Evolutionary conservation across 2,888 invertebrate genomes (phyloP), one percentile per base, ranked within the genome.

Genomic region (Venusia cambrica): DNA sequence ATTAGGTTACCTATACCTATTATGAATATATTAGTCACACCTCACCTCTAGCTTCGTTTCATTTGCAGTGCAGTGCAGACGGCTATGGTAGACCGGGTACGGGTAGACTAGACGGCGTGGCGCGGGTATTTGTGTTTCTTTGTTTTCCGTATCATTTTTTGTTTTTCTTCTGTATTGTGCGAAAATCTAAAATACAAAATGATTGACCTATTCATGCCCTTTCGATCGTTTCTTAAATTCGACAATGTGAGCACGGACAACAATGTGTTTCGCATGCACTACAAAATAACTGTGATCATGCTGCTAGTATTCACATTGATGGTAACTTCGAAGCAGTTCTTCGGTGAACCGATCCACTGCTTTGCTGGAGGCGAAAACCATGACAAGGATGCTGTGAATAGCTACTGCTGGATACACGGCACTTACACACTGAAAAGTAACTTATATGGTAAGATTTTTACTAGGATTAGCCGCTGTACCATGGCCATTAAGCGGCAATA

Each of bases 321-420:
- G 54, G 90, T 96, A 21, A 93, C 94, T 10, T 92, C 94, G 5
- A 93, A 93, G 58, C 94, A 96, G 70, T 95, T 94, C 76, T 94
- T 95, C 55, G 95, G 95, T 0, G 94, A 95, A 54, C 95, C 95
- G 0, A 94, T 96, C 29, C 90, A 92, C 55, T 96, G 96, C 68
- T 88, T 91, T 64, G 81, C 87, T 3, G 81, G 87, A 18, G 73
- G 74, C 22, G 76, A 85, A 24, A 69, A 74, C 35, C 57, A 33
- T 13, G 88, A 90, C 27, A 88, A 87, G 42, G 91, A 91, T 27
- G 89, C 92, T 12, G 84, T 94, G 4, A 92, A 94, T 55, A 91
- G 91, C 31, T 94, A 91, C 67, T 95, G 94, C 73, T 94, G 94
- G 94, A 92, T 94, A 44, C 90, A 91, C 66, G 92, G 93, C 25